Evolutionary conservation across 1,140 invertebrate genomes (phyloP).

Genomic region (Bombus soroeensis): DNA sequence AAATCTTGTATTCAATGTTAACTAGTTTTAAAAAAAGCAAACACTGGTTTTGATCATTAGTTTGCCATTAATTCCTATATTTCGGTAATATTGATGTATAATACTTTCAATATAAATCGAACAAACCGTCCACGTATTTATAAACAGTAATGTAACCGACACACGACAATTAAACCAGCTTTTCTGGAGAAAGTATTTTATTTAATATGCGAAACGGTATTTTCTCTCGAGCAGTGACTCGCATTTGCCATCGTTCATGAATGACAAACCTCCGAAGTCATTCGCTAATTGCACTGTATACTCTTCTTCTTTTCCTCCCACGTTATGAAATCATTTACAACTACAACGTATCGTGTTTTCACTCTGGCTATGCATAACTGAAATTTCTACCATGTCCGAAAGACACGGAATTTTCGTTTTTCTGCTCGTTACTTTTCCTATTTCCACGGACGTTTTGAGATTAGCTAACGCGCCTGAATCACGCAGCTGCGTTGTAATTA

Average conservation of each 20-base stretch:
- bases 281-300: constrained; percentile 19
- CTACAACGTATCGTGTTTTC: not conserved
- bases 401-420: not conserved
- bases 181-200: not conserved
- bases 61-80: too few species aligned
- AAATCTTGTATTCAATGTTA: too few species aligned
- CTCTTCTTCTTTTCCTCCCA: too few species aligned
- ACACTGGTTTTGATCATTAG: too few species aligned
- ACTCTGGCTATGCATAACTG: not conserved
- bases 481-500: not conserved
- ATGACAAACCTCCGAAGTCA: constrained; percentile 30
- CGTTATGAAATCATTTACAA: not conserved
- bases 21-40: too few species aligned
- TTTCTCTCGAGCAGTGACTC: not conserved
- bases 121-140: not conserved
- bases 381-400: not conserved
- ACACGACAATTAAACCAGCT: not conserved
- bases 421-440: constrained; percentile 14
- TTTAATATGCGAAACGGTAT: constrained; percentile 25
- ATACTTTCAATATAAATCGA: not conserved
- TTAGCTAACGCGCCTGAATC: not conserved
- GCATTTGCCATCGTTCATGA: constrained; percentile 10
- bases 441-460: not conserved
- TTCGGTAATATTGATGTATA: too few species aligned
- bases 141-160: not conserved